A percentile compares a stretch with the other conserved stretches of the same genome.
phyloP scores from a whole-genome alignment of 1,140 invertebrate species.

The Drosophila suzukii region DNA sequence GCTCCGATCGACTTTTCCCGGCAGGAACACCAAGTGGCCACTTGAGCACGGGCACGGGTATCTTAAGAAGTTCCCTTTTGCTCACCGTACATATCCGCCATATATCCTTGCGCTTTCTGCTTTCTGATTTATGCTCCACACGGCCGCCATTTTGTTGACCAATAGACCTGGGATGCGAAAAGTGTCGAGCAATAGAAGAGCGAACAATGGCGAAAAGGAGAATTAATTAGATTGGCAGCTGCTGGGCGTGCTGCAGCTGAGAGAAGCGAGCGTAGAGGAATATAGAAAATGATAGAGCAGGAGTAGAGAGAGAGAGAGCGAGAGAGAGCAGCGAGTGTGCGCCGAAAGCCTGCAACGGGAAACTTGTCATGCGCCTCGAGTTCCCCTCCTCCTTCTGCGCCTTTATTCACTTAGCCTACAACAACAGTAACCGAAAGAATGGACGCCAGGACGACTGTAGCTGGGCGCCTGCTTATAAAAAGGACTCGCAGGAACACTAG shows the following conservation, averaged over 20 bases:
- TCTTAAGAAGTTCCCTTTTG: constrained; percentile 24
- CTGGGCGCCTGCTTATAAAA: constrained; percentile 30
- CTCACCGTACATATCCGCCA: constrained; percentile 5
- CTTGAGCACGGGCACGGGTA: constrained; percentile 59
- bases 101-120: constrained; percentile 29
- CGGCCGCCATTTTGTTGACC: constrained; percentile 57
- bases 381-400: constrained; percentile 11
- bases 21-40: constrained; percentile 19
- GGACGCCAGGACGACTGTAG: constrained; percentile 37
- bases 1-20: constrained; percentile 12
- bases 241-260: constrained; percentile 63
- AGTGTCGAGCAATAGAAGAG: constrained; percentile 54
- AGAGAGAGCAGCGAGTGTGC: constrained; percentile 56
- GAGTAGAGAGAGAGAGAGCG: constrained; percentile 12
- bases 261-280: constrained; percentile 12
- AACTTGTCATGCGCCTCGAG: constrained; percentile 37
- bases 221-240: constrained; percentile 82
- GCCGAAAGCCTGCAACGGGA: constrained; percentile 43
- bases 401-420: constrained; percentile 28
- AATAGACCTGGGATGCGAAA: constrained; percentile 46
- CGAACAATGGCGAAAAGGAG: constrained; percentile 69
- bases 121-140: constrained; percentile 32
- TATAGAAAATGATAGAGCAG: constrained; percentile 9
- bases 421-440: constrained; percentile 29
- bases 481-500: constrained; percentile 16